These are phyloP conservation scores for Dryoscopus gambensis DNA, from an alignment of 2,113 vertebrate species.

Conservation along the genomic window DNA sequence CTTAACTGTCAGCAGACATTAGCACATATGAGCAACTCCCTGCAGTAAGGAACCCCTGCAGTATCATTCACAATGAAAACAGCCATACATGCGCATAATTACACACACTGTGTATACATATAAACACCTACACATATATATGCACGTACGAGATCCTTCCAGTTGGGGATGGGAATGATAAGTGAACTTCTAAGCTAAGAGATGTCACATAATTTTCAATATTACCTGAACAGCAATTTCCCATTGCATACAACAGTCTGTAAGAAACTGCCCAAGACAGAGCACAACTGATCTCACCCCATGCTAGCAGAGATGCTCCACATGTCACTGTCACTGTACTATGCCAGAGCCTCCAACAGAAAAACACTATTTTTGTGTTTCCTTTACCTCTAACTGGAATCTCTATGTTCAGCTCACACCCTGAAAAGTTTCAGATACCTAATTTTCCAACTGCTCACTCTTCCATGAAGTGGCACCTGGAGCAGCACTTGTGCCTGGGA, in stretches of 20 bases:
- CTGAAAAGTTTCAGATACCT: background rate
- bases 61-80: background rate
- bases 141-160: accelerated
- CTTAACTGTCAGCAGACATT: background rate
- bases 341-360: background rate
- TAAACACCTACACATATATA: accelerated
- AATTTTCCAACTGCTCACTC: background rate
- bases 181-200: background rate
- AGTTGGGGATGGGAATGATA: background rate
- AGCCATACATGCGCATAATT: background rate
- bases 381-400: background rate
- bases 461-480: background rate
- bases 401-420: background rate
- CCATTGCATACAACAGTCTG: background rate
- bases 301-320: background rate
- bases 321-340: background rate
- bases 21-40: accelerated
- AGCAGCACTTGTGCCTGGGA: background rate
- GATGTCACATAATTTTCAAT: background rate
- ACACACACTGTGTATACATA: background rate
- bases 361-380: background rate
- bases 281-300: background rate
- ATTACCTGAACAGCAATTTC: background rate
- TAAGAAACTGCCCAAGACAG: background rate
- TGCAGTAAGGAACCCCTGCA: background rate